Evolutionary conservation across 2,113 vertebrate genomes (phyloP).

Genomic region (Marmota monax): DNA sequence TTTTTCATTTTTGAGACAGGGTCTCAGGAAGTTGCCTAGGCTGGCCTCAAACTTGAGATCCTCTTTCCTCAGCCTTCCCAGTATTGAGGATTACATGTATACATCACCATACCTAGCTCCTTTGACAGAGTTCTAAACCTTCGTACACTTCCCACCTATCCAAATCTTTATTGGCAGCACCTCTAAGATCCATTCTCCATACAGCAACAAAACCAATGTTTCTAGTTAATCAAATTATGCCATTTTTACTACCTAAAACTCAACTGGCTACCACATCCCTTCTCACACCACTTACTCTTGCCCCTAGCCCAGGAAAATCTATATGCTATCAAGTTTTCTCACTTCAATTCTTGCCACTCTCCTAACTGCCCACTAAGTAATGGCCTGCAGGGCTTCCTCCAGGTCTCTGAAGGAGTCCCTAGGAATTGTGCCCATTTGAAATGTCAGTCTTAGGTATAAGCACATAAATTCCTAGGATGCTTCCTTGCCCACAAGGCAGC

Average conservation of each 20-base stretch:
- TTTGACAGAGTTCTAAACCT: fast-evolving
- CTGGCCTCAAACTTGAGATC: too few relatives aligned
- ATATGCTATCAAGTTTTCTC: not conserved
- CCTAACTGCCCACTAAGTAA: not conserved
- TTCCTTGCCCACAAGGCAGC: not conserved
- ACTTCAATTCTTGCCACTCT: not conserved
- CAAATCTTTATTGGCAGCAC: not conserved
- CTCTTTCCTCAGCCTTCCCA: too few relatives aligned
- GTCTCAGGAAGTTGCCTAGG: too few relatives aligned
- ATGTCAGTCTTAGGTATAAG: not conserved
- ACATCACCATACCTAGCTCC: not conserved
- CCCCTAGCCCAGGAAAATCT: not conserved
- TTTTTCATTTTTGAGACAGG: too few relatives aligned
- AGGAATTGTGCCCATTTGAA: not conserved
- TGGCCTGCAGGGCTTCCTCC: not conserved
- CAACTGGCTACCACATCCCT: not conserved
- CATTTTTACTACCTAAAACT: not conserved
- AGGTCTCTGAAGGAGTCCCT: not conserved
- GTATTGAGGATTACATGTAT: too few relatives aligned
- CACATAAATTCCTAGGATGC: too few relatives aligned
- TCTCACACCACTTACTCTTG: not conserved
- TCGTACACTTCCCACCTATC: not conserved
- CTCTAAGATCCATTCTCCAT: not conserved
- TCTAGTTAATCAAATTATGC: not conserved
- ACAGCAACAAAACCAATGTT: not conserved